Evolutionary conservation across 35 echinoderm and acorn worm species (phyloP).

Genomic region (Lytechinus variegatus): DNA sequence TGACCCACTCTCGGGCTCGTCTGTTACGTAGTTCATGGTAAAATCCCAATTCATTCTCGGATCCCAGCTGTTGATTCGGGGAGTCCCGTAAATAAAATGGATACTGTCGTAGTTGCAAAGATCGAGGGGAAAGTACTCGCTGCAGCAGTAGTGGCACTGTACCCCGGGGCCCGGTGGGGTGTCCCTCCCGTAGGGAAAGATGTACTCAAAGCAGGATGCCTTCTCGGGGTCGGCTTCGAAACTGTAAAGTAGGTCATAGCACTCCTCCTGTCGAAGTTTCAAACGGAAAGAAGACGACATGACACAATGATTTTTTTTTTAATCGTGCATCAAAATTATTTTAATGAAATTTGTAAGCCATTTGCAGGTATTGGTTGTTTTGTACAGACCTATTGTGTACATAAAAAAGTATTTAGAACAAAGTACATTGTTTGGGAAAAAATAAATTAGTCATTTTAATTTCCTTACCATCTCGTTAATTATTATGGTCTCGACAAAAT

Average conservation of each 20-base stretch:
- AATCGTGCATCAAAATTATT: too few relatives aligned
- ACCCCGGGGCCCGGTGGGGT: neutral
- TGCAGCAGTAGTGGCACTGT: constrained; percentile 56
- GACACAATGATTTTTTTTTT: neutral
- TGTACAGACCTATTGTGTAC: too few relatives aligned
- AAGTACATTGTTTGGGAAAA: too few relatives aligned
- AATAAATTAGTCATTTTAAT: too few relatives aligned
- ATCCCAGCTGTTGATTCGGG: constrained; percentile 60
- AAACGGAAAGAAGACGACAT: neutral
- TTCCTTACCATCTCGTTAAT: too few relatives aligned
- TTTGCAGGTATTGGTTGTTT: too few relatives aligned
- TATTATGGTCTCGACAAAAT: too few relatives aligned
- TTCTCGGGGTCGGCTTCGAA: constrained; percentile 31
- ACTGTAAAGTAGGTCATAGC: constrained; percentile 51
- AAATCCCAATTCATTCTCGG: constrained; percentile 49
- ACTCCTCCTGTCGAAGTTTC: constrained; percentile 46
- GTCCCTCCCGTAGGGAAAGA: neutral
- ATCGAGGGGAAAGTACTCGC: constrained; percentile 46
- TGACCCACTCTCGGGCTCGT: neutral
- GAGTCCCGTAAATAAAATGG: neutral
- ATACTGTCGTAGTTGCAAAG: constrained; percentile 29
- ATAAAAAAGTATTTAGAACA: too few relatives aligned
- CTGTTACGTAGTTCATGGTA: constrained; percentile 19
- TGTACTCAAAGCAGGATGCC: neutral
- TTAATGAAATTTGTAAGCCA: too few relatives aligned